These are phyloP conservation scores for Chlorops oryzae DNA, from an alignment of 1,140 invertebrate genomes.

Conservation along the genomic window DNA sequence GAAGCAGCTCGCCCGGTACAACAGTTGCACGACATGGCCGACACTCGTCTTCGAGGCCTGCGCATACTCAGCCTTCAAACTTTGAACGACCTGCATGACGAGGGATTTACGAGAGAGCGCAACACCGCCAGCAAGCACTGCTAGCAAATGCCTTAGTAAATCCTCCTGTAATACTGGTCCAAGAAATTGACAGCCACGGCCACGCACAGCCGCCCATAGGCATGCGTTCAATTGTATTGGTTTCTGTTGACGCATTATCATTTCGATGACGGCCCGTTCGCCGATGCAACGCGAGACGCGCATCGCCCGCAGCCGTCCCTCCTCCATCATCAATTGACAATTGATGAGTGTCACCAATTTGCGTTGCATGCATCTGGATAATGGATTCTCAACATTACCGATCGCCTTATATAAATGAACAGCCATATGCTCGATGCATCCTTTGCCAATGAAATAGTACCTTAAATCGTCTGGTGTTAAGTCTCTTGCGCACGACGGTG, in stretches of 20 bases:
- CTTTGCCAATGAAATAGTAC: constrained; percentile 70
- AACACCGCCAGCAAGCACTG: constrained; percentile 93
- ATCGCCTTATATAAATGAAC: constrained; percentile 69
- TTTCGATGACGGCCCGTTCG: constrained; percentile 89
- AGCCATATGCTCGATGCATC: constrained; percentile 81
- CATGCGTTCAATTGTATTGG: constrained; percentile 86
- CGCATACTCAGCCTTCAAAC: constrained; percentile 89
- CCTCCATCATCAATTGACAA: constrained; percentile 86
- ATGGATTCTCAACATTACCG: constrained; percentile 48
- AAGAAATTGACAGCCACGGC: constrained; percentile 95
- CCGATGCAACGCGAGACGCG: constrained; percentile 84
- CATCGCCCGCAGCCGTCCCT: constrained; percentile 73
- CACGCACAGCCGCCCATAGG: constrained; percentile 94
- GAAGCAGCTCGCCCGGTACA: constrained; percentile 97
- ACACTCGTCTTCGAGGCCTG: constrained; percentile 98
- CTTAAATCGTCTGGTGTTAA: constrained; percentile 61
- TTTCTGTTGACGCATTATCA: constrained; percentile 90
- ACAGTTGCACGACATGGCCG: constrained; percentile 95
- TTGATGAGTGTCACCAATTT: constrained; percentile 89
- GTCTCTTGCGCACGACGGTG: constrained; percentile 50
- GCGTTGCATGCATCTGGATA: constrained; percentile 91
- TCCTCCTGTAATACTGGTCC: constrained; percentile 99
- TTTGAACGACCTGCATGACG: constrained; percentile 97
- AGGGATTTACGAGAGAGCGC: constrained; percentile 93
- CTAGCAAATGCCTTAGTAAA: constrained; percentile 85